Percentiles rank a stretch among this genome's conserved stretches.
Evolutionary conservation across 2,888 invertebrate genomes (phyloP).

Genomic region (Mimachlamys varia): DNA sequence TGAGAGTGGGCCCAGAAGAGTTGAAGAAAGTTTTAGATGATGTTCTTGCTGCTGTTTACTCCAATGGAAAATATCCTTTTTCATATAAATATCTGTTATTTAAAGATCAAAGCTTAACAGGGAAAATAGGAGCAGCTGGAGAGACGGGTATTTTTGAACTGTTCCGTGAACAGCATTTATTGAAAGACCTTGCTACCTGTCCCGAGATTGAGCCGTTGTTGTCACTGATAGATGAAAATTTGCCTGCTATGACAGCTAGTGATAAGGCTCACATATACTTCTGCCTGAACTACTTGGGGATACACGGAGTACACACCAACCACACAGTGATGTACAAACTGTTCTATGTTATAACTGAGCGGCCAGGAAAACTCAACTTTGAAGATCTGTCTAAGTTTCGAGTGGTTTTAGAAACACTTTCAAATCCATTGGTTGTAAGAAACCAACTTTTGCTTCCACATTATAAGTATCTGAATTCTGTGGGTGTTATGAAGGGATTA

Average conservation of each 20-base stretch:
- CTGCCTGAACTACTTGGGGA: background rate
- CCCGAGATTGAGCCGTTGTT: background rate
- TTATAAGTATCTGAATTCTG: background rate
- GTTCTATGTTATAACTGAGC: background rate
- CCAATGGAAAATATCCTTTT: background rate
- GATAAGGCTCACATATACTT: background rate
- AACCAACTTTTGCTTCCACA: background rate
- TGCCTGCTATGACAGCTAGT: background rate
- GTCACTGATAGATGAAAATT: background rate
- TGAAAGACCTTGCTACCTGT: background rate
- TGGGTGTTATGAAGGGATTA: background rate
- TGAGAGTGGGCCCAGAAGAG: background rate
- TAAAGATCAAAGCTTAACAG: background rate
- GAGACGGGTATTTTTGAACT: background rate
- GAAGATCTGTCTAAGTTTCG: background rate
- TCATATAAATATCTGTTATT: background rate
- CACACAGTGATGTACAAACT: slow-evolving; percentile 9
- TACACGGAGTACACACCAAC: background rate
- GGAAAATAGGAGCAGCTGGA: background rate
- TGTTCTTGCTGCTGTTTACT: background rate
- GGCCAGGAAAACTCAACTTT: background rate
- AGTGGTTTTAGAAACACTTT: background rate
- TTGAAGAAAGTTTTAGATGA: background rate
- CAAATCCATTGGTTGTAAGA: background rate
- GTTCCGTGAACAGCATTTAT: background rate